These are phyloP conservation scores for Stichopus chloronotus DNA, from an alignment of 35 echinoderm and acorn worm species.

Conservation along the genomic window DNA sequence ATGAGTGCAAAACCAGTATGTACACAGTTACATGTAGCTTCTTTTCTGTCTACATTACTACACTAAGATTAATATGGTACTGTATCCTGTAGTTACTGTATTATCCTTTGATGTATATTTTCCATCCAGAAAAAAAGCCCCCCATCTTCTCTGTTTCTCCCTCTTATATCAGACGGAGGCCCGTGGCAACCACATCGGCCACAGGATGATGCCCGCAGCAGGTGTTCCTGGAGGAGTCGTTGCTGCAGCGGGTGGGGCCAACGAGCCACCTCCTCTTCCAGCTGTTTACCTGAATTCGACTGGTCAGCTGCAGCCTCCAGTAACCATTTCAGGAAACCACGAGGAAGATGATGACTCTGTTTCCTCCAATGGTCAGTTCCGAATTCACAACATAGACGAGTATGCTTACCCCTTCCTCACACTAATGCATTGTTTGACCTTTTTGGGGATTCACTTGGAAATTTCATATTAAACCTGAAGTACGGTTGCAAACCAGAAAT, in stretches of 20 bases:
- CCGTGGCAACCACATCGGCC: slow-evolving; percentile 67
- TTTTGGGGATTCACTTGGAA: no score
- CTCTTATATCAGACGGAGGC: slow-evolving; percentile 59
- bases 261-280: slow-evolving; percentile 76
- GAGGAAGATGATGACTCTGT: slow-evolving; percentile 73
- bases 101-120: no score
- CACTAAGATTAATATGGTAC: no score
- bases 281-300: slow-evolving; percentile 80
- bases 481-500: no score
- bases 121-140: no score
- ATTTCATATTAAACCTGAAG: no score
- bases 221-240: slow-evolving; percentile 52
- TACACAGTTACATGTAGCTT: no score
- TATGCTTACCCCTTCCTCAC: background rate
- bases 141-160: background rate
- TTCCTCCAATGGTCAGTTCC: slow-evolving; percentile 37
- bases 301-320: slow-evolving; percentile 81
- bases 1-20: no score
- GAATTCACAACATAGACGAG: background rate
- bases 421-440: no score
- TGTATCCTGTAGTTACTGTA: no score
- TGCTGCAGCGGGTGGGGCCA: slow-evolving; percentile 48
- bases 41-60: no score
- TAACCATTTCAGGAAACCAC: slow-evolving; percentile 77
- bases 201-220: slow-evolving; percentile 97